Evolutionary conservation across 2,113 vertebrate species (phyloP).

Genomic region (Hiodon tergisus): DNA sequence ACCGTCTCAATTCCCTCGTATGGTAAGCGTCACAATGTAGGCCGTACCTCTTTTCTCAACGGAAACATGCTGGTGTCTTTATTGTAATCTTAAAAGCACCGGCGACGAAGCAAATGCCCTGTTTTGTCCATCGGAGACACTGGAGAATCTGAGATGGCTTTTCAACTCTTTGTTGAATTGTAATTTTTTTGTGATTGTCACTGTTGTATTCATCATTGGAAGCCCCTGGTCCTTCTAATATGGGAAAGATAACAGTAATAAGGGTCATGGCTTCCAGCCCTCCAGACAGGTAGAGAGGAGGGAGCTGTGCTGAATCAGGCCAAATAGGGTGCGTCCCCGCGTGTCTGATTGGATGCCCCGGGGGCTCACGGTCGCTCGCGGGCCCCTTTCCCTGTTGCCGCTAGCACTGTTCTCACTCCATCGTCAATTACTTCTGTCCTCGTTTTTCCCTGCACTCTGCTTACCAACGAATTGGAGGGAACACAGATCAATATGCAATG

Average conservation of each 20-base stretch:
- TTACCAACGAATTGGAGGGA: slow-evolving; percentile 49
- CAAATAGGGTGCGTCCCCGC: not conserved
- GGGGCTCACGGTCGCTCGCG: slow-evolving; percentile 19
- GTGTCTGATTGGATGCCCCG: slow-evolving; percentile 8
- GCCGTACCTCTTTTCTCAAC: too few relatives aligned
- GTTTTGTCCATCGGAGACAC: too few relatives aligned
- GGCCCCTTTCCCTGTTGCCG: slow-evolving; percentile 11
- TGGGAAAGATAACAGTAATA: too few relatives aligned
- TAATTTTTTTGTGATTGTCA: too few relatives aligned
- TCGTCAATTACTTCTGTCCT: slow-evolving; percentile 46
- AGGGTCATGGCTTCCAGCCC: too few relatives aligned
- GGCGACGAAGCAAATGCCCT: too few relatives aligned
- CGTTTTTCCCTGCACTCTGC: slow-evolving; percentile 36
- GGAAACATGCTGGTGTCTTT: too few relatives aligned
- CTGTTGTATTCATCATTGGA: not conserved
- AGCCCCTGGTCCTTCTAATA: not conserved
- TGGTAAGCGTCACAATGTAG: not conserved
- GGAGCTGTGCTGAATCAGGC: too few relatives aligned
- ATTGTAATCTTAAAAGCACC: too few relatives aligned
- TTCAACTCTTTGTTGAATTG: too few relatives aligned
- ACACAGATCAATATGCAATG: slow-evolving; percentile 53
- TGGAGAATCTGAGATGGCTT: not conserved
- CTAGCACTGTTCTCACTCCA: slow-evolving; percentile 27
- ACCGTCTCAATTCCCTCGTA: slow-evolving; percentile 14
- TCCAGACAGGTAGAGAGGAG: too few relatives aligned